Conservation (phyloP, 2,888 invertebrate species). For the Piscicola geometra region DNA sequence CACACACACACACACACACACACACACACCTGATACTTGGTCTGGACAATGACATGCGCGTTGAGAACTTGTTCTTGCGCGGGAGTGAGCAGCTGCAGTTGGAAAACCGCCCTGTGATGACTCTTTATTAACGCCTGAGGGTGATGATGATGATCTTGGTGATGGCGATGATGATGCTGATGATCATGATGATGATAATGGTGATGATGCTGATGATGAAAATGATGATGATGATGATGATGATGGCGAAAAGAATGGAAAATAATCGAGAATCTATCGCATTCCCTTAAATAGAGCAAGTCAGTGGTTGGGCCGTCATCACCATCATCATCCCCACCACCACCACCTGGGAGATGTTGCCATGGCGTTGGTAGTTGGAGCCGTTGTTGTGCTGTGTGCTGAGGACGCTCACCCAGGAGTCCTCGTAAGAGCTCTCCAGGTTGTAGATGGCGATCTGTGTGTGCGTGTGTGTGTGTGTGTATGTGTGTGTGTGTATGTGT, state of each 20-base stretch:
- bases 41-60: background rate
- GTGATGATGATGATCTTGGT: background rate
- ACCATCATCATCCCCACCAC: too few relatives aligned
- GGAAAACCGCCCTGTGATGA: conserved; percentile 10
- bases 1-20: too few relatives aligned
- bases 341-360: conserved; percentile 7
- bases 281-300: too few relatives aligned
- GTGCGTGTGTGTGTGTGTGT: too few relatives aligned
- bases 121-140: background rate
- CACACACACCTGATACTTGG: background rate
- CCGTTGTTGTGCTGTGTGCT: conserved; percentile 2
- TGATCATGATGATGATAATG: background rate
- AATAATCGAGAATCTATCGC: too few relatives aligned
- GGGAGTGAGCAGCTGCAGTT: background rate
- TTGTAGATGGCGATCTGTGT: conserved; percentile 1
- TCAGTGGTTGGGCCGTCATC: too few relatives aligned
- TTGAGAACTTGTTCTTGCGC: background rate
- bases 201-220: too few relatives aligned
- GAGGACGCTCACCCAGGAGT: background rate
- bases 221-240: too few relatives aligned
- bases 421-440: background rate
- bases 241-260: too few relatives aligned
- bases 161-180: background rate
- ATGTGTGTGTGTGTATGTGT: too few relatives aligned
- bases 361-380: conserved; percentile 10